A percentile compares a stretch with the other conserved stretches of the same genome.
These are phyloP conservation scores for Parnassius orleans DNA, from an alignment of 2,888 invertebrate genomes.

Conservation along the genomic window DNA sequence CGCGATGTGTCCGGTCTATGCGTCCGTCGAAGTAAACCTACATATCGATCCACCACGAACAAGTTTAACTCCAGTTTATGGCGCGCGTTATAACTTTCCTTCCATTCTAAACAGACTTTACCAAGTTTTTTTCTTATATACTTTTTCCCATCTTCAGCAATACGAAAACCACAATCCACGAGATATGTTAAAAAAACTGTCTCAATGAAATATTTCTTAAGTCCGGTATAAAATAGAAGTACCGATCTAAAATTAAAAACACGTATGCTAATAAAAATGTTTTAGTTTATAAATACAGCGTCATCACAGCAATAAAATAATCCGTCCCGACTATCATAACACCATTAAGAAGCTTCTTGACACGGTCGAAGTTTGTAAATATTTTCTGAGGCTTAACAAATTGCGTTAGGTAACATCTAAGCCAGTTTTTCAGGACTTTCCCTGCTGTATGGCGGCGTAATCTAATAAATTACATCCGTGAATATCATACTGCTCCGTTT, in stretches of 20 bases:
- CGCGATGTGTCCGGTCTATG: slow-evolving; percentile 75
- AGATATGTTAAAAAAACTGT: too few relatives aligned
- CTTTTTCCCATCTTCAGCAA: too few relatives aligned
- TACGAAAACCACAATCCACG: too few relatives aligned
- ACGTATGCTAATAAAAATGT: not conserved
- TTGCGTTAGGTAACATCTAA: slow-evolving; percentile 35
- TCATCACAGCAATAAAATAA: slow-evolving; percentile 37
- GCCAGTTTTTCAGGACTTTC: slow-evolving; percentile 43
- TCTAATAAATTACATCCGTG: slow-evolving; percentile 59
- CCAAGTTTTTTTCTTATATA: too few relatives aligned
- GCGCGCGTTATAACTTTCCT: slow-evolving; percentile 55
- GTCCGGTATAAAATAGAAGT: too few relatives aligned
- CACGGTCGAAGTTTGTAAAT: slow-evolving; percentile 25
- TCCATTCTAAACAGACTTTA: too few relatives aligned
- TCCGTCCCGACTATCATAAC: slow-evolving; percentile 32
- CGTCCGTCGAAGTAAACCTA: slow-evolving; percentile 55
- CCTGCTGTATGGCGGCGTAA: slow-evolving; percentile 39
- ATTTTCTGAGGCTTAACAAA: slow-evolving; percentile 28
- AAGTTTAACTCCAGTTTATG: slow-evolving; percentile 73
- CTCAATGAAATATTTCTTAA: too few relatives aligned
- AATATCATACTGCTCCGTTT: slow-evolving; percentile 48
- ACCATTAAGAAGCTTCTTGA: slow-evolving; percentile 27
- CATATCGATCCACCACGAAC: slow-evolving; percentile 64
- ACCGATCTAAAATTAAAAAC: too few relatives aligned
- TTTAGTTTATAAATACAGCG: slow-evolving; percentile 41